phyloP scores from a whole-genome alignment of 2,888 invertebrate species.

The Xylota segnis region DNA sequence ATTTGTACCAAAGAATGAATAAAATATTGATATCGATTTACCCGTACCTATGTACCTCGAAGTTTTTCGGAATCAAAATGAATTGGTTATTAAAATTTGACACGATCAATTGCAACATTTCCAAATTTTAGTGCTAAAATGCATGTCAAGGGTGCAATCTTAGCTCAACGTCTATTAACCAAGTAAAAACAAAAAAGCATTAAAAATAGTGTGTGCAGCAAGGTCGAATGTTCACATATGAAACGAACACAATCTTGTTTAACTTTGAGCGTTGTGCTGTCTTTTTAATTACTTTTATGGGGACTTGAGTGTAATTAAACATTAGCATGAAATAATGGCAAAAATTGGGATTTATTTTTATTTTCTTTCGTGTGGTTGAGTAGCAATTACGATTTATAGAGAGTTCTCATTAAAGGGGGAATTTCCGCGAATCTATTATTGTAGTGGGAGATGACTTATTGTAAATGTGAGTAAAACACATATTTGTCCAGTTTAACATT shows the following conservation, averaged over 20 bases:
- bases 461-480: not conserved
- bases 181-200: not conserved
- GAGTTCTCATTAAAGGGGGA: constrained; percentile 9
- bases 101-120: not conserved
- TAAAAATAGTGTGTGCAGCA: not conserved
- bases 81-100: not conserved
- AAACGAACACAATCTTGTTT: constrained; percentile 31
- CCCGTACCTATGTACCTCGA: too few relatives aligned
- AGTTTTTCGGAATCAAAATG: too few relatives aligned
- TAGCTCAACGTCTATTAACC: not conserved
- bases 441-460: not conserved
- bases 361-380: constrained; percentile 11
- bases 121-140: not conserved
- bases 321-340: constrained; percentile 64
- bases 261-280: constrained; percentile 33
- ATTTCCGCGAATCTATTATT: not conserved
- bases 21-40: too few relatives aligned
- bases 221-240: constrained; percentile 21
- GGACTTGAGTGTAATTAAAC: constrained; percentile 48
- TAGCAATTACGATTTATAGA: constrained; percentile 29
- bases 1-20: too few relatives aligned
- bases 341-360: constrained; percentile 26
- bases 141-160: constrained; percentile 21
- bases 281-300: constrained; percentile 56
- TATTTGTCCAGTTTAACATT: not conserved